Base-by-base conservation (phyloP, 2,797 vertebrate genomes). In the Alcedo quadribrachys region DNA sequence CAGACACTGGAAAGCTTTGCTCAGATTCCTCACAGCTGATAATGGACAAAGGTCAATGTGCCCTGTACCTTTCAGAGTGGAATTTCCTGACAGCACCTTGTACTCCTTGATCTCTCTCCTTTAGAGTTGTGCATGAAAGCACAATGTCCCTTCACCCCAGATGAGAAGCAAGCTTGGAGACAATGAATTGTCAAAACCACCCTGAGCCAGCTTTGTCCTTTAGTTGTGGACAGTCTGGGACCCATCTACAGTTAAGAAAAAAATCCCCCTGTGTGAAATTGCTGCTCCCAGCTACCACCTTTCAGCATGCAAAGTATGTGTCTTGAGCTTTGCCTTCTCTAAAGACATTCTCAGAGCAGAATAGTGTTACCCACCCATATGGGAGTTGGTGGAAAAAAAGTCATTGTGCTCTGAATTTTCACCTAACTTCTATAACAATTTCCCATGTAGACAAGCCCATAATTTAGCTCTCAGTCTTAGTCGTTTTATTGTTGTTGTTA, bases 371-470 rank as follows among this genome's bases (percentile, higher is more conserved):
- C 40, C 85, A 77, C 71, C 71, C 75, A 9, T n/a, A 28, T 85
- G 85, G 85, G 88, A 94, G 63, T 5, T 60, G 35, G 65, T 55
- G 61, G 45, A 84, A 57, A 81, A 63, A 81, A 63, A 58, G 14
- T 76, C 35, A 75, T 62, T 92, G 75, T 92, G 19, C 79, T 93
- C 58, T 81, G 15, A 69, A 87, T 71, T 90, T 78, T 25, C 85
- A 94, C 87, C 87, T 94, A 75, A n/a, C 66, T 77, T 85, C 81
- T 80, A 19, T 43, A 90, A 58, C 43, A 42, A 33, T 71, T 90
- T 90, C 62, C 57, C 50, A 24, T 32, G 19, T 21, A 82, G 46
- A 43, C 57, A 43, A 82, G 6, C 20, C 57, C 61, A 35, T 76
- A 65, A 74, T 42, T 89, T 67, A 66, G 37, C 70, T 81, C 42